Base-by-base conservation (phyloP, 1,140 invertebrate species). In the Anthonomus grandis region DNA sequence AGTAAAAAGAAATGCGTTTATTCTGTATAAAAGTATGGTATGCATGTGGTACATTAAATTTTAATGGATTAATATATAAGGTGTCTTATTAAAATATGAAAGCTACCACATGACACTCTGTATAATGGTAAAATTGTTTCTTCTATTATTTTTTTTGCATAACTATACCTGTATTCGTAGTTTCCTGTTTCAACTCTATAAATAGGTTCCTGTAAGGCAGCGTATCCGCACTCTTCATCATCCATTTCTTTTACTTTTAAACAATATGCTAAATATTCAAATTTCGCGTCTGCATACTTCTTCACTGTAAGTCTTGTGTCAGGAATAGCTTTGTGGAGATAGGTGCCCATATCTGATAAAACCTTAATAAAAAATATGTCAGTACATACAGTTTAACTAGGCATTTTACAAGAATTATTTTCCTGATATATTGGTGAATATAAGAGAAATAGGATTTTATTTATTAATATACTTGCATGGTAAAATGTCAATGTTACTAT, bases 131-230 rank as follows among this genome's bases (percentile, higher is more conserved):
- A 6, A 31, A 6, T 6, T 31, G 27, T 31, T n/a, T n/a, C n/a
- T n/a, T 17, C 9, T 6, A 10, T 45, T 3, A 38, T 39, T 3
- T 49, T 34, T 38, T 34, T 49, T 1, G 2, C 6, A n/a, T 38
- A 38, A 49, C 25, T 8, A 54, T 68, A 89, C 83, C 95, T 86
- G 72, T 98, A 99, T 74, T 98, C 96, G 78, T 98, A 99, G 75
- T 99, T 99, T 47, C 96, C 96, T 4, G 97, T 98, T 76, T 98
- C 96, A 0, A 99, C 92, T 34, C 97, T 80, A 73, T 98, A 98
- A 12, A 98, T 75, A 0, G 96, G 95, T 73, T 99, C 96, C 70
- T 97, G 93, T n/a, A 98, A 71, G 0, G 91, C 86, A 24, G 88
- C 87, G 73, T 94, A 98, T 51, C 87, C 89, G 63, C 95, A 93